A percentile compares a stretch with the other conserved stretches of the same genome.
phyloP scores from a whole-genome alignment of 2,797 vertebrate genomes.

The Scleropages formosus region DNA sequence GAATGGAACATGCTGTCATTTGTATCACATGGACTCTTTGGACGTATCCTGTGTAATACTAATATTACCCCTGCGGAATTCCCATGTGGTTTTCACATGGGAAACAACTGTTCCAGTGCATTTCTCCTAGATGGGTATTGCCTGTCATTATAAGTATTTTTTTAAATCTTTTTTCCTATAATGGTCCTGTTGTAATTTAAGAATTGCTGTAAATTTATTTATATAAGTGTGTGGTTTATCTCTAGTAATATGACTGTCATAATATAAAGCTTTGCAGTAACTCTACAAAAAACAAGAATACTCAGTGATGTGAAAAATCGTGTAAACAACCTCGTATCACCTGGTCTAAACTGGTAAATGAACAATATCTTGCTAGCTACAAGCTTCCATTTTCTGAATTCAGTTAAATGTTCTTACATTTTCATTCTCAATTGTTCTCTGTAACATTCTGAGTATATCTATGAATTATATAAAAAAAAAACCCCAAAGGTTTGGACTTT shows the following conservation, averaged over 20 bases:
- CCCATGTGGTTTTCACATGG: neutral
- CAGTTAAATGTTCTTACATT: no score
- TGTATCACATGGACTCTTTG: conserved; percentile 13
- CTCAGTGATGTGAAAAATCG: no score
- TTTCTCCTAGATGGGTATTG: neutral
- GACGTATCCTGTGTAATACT: neutral
- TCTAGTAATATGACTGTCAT: conserved; percentile 1
- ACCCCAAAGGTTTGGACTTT: conserved; percentile 12
- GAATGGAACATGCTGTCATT: conserved; percentile 10
- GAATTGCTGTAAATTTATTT: no score
- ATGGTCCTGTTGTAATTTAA: neutral
- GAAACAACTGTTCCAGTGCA: neutral
- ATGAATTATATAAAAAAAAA: neutral
- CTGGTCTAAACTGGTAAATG: neutral
- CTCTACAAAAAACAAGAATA: no score
- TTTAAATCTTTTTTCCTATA: neutral
- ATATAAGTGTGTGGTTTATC: no score
- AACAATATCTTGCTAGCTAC: conserved; percentile 12
- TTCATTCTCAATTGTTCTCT: no score
- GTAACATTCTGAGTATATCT: neutral
- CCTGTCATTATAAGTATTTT: neutral
- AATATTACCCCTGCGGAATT: conserved; percentile 6
- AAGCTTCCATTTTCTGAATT: conserved; percentile 1
- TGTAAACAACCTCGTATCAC: no score
- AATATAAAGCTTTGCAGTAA: neutral